These are phyloP conservation scores for Brachionus angularis DNA, from an alignment of 1,140 invertebrate genomes.

Conservation along the genomic window DNA sequence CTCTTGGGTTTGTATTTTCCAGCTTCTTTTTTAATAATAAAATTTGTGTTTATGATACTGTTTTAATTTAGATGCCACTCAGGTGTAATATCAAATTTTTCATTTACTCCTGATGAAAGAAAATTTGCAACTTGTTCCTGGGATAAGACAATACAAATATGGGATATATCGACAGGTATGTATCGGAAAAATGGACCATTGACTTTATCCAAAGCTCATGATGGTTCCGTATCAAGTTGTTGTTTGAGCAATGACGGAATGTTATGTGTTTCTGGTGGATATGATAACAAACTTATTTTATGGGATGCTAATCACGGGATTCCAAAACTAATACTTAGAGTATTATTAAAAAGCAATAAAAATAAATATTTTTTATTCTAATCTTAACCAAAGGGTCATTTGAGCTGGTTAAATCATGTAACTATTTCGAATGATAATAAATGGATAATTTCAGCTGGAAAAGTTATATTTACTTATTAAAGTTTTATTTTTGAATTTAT, in stretches of 20 bases:
- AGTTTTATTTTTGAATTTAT: neutral
- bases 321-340: constrained; percentile 56
- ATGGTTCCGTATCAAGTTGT: constrained; percentile 49
- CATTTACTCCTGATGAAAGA: constrained; percentile 51
- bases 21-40: neutral
- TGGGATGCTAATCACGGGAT: constrained; percentile 55
- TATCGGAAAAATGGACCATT: constrained; percentile 54
- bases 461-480: too few species aligned
- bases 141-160: constrained; percentile 55
- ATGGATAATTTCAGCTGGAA: constrained; percentile 54
- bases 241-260: constrained; percentile 46
- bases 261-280: constrained; percentile 52
- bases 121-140: constrained; percentile 56
- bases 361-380: constrained; percentile 43
- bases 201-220: constrained; percentile 51
- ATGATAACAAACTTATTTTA: constrained; percentile 53
- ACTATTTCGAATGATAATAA: constrained; percentile 52
- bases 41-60: neutral
- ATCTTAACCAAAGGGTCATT: constrained; percentile 55
- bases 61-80: constrained; percentile 51
- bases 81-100: constrained; percentile 52
- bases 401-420: constrained; percentile 55
- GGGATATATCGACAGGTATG: constrained; percentile 56
- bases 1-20: constrained; percentile 48
- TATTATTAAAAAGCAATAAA: constrained; percentile 31